Conservation (phyloP, 2,888 invertebrate genomes). For the Epistrophe eligans region DNA sequence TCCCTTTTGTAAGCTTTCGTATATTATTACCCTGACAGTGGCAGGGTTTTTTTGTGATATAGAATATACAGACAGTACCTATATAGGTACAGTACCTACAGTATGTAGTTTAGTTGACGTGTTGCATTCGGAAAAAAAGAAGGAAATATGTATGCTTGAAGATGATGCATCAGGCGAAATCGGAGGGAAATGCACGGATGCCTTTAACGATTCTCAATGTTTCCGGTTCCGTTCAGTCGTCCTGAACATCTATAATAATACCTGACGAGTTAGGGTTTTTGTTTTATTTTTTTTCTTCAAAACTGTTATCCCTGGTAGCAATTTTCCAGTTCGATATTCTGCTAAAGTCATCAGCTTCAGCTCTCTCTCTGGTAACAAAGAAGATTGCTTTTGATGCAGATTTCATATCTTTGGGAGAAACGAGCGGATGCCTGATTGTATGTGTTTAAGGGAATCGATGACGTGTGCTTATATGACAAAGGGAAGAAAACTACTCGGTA, state of each 20-base stretch:
- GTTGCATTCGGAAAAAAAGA: conserved; percentile 47
- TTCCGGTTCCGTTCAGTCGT: conserved; percentile 61
- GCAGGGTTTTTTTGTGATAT: neutral
- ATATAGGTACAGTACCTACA: neutral
- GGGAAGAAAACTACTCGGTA: neutral
- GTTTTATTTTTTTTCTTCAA: conserved; percentile 7
- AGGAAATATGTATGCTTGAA: conserved; percentile 30
- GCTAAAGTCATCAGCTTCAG: conserved; percentile 16
- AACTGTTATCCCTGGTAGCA: conserved; percentile 59
- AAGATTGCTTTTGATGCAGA: conserved; percentile 59
- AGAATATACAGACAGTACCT: neutral
- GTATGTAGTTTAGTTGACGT: conserved; percentile 39
- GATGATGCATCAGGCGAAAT: conserved; percentile 40
- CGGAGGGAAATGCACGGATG: conserved; percentile 60
- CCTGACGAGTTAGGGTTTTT: conserved; percentile 61
- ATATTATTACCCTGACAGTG: conserved; percentile 52
- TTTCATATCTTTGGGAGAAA: conserved; percentile 46
- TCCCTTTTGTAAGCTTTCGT: conserved; percentile 53
- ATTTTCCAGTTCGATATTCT: conserved; percentile 71
- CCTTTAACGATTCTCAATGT: conserved; percentile 67
- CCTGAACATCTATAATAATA: conserved; percentile 57
- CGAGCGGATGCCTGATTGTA: neutral
- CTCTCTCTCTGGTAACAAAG: conserved; percentile 28
- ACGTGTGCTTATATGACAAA: conserved; percentile 8
- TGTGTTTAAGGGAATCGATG: conserved; percentile 24